A percentile compares a stretch with the other conserved stretches of the same genome.
Evolutionary conservation across 2,113 vertebrate genomes (phyloP).

Genomic region (Trochalopteron elliotii): DNA sequence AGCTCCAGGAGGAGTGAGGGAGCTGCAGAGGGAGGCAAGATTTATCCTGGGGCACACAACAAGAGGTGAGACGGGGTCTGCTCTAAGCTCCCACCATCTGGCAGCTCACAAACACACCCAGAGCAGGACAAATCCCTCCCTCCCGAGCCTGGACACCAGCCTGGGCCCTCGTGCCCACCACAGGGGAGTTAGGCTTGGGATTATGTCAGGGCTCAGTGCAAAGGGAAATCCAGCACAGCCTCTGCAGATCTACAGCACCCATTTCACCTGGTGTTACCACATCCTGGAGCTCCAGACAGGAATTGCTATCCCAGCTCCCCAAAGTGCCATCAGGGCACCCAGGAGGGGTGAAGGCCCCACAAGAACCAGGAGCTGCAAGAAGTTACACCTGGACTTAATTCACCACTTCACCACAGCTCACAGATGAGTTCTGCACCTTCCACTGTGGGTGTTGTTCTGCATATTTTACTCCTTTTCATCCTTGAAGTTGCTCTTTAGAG

Average conservation of each 20-base stretch:
- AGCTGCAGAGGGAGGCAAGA: not conserved
- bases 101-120: not conserved
- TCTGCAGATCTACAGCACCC: not conserved
- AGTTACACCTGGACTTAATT: not conserved
- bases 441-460: not conserved
- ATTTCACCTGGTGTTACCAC: not conserved
- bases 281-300: not conserved
- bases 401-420: not conserved
- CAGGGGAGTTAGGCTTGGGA: not conserved
- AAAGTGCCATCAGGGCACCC: not conserved
- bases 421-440: not conserved
- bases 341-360: accelerated
- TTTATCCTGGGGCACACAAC: not conserved
- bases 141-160: not conserved
- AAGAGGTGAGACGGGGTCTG: not conserved
- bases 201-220: accelerated
- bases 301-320: not conserved
- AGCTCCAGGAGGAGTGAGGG: accelerated
- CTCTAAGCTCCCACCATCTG: not conserved
- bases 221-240: not conserved
- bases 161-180: too few species aligned
- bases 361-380: not conserved
- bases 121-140: not conserved
- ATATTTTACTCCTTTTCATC: not conserved
- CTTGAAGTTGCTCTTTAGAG: not conserved